Evolutionary conservation across 2,113 vertebrate genomes (phyloP), one percentile per base, ranked within the genome.

Genomic region (Sorex araneus): DNA sequence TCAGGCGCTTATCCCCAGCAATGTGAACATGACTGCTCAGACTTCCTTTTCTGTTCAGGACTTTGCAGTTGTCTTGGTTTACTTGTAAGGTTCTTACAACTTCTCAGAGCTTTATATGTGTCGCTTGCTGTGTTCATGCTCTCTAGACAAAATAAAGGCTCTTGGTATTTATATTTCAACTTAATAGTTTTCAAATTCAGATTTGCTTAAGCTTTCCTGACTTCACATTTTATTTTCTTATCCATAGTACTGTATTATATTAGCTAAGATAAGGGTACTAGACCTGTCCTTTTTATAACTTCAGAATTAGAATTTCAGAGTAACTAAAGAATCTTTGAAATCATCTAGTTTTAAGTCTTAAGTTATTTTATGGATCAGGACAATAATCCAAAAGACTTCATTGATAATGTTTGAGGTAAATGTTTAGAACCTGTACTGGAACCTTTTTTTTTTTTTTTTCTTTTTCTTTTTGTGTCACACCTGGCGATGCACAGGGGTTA

Each of bases 21-120:
- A 5, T 50, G 5, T 50, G 13, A 50, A 50, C 57, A 60, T 60
- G 57, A 60, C 57, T 60, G 57, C 19, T 60, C 18, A 60, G 57
- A 21, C 57, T 60, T 60, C 25, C 63, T 34, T 86, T 95, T 95
- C 57, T 92, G n/a, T 93, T 30, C 13, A n/a, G 75, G 64, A 84
- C 50, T 64, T 32, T 66, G 43, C 10, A 71, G 70, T 79, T 84
- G 34, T 54, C 32, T 90, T 78, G 27, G 15, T 94, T 89, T 30
- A 89, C 79, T 64, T 85, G 0, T 43, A 45, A 84, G 19, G 71
- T 80, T 80, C 15, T 78, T 64, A 80, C 11, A 67, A 21, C 13
- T 70, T 87, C 89, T 50, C 8, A 30, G 25, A 84, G 23, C 25
- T 89, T 96, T 57, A 60, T 91, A 54, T 94, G 12, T 16, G 7